Evolutionary conservation across 2,113 vertebrate species (phyloP).

Genomic region (Microcebus jonahi): DNA sequence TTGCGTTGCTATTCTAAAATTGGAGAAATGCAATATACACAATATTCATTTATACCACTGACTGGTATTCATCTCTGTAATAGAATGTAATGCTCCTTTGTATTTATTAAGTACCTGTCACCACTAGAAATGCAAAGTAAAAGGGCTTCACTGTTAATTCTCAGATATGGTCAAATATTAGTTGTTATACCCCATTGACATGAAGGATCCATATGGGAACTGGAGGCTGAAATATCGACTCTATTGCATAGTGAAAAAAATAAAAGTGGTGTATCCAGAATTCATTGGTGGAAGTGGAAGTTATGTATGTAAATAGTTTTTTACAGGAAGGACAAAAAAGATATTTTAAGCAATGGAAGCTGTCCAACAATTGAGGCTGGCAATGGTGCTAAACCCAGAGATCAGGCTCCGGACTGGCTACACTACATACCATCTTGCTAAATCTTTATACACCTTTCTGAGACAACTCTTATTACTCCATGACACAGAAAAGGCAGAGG

Average conservation of each 20-base stretch:
- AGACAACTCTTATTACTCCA: not conserved
- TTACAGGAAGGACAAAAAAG: not conserved
- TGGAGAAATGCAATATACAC: conserved; percentile 69
- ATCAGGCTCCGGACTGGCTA: not conserved
- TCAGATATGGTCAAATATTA: conserved; percentile 27
- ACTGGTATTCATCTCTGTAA: conserved; percentile 63
- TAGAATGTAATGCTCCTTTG: conserved; percentile 62
- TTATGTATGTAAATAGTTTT: not conserved
- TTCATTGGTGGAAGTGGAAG: not conserved
- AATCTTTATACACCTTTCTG: not conserved
- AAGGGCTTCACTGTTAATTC: conserved; percentile 48
- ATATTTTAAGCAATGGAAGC: not conserved
- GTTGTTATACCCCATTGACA: not conserved
- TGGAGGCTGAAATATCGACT: not conserved
- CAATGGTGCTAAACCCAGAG: not conserved
- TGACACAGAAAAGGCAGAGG: not conserved
- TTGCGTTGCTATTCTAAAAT: conserved; percentile 62
- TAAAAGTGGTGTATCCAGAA: not conserved
- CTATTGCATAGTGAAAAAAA: not conserved
- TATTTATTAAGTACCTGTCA: conserved; percentile 75
- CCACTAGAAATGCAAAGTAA: conserved; percentile 65
- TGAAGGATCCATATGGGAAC: not conserved
- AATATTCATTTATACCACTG: conserved; percentile 55
- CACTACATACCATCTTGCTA: accelerated
- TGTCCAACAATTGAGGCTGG: not conserved